A percentile compares a stretch with the other conserved stretches of the same genome.
Evolutionary conservation across 2,113 vertebrate species (phyloP).

Genomic region (Nothocercus julius): DNA sequence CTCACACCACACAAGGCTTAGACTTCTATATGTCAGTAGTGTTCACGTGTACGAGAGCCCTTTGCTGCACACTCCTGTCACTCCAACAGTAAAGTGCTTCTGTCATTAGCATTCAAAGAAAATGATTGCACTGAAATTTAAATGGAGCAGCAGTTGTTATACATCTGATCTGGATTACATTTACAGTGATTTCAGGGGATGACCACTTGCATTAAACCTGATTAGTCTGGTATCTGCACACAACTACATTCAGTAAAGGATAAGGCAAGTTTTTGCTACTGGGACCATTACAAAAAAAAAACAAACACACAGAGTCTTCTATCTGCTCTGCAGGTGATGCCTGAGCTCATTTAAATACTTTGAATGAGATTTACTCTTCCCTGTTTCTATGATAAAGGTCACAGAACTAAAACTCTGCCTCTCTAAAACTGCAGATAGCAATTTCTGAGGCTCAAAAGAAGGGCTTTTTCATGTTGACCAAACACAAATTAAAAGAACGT

Average conservation of each 20-base stretch:
- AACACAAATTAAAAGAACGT: constrained; percentile 17
- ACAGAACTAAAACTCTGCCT: constrained; percentile 28
- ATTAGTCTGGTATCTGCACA: neutral
- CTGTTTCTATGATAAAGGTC: constrained; percentile 63
- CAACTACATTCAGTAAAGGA: neutral
- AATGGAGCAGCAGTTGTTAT: neutral
- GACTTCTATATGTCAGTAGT: neutral
- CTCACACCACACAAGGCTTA: neutral
- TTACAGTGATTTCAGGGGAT: neutral
- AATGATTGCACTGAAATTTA: neutral
- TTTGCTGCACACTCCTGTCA: neutral
- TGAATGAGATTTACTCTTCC: constrained; percentile 71
- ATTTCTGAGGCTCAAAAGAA: constrained; percentile 34
- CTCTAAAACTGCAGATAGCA: constrained; percentile 56
- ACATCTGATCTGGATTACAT: neutral
- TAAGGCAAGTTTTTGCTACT: constrained; percentile 3
- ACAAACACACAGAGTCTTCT: neutral
- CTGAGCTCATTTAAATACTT: constrained; percentile 71
- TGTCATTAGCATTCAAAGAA: neutral
- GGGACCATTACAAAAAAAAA: neutral
- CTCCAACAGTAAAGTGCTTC: neutral
- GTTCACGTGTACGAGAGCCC: neutral
- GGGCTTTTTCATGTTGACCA: constrained; percentile 42
- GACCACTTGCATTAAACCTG: neutral
- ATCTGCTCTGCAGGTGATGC: constrained; percentile 43